Evolutionary conservation across 2,888 invertebrate genomes (phyloP), one percentile per base, ranked within the genome.

Genomic region (Baccha elongata): DNA sequence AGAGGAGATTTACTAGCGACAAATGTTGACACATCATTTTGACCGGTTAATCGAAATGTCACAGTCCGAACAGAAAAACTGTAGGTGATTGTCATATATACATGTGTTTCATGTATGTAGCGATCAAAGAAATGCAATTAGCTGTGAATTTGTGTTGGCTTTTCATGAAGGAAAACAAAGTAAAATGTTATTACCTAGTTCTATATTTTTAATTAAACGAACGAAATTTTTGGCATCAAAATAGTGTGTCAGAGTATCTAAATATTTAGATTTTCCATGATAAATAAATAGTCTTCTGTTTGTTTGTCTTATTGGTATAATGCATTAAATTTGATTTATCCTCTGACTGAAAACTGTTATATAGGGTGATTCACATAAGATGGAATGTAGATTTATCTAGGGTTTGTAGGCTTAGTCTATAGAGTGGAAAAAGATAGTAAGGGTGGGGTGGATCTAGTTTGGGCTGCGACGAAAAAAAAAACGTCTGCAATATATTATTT

Each of bases 1-100:
- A 7, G 8, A 8, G 4, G 29, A 13, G 53, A 55, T 40, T 55
- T 55, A 55, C 23, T 40, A 37, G 23, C 13, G 21, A 55, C 8
- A 37, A 55, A 55, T 55, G 40, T 58, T 58, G 58, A 40, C 29
- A 48, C 7, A 48, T 44, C 10, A 15, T 65, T 58, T 35, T 42
- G 67, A 58, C 55, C 37, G 32, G 11, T 32, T 78, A 35, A 44
- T 58, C 58, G 42, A 64, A 72, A 75, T 68, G 23, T 58, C 40
- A 40, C 58, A 26, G 23, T 40, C 15, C 40, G 10, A 26, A 2
- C 5, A 23, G 40, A 2, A 55, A 35, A 21, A 7, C 8, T 32
- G 8, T 1, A 37, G 1, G 8, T 55, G 40, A 58, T 58, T 23
- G 40, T 11, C 58, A 58, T 23, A 40, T 23, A 15, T 10, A 17